Evolutionary conservation across 2,113 vertebrate genomes (phyloP), one percentile per base, ranked within the genome.

Genomic region (Pimephales promelas): DNA sequence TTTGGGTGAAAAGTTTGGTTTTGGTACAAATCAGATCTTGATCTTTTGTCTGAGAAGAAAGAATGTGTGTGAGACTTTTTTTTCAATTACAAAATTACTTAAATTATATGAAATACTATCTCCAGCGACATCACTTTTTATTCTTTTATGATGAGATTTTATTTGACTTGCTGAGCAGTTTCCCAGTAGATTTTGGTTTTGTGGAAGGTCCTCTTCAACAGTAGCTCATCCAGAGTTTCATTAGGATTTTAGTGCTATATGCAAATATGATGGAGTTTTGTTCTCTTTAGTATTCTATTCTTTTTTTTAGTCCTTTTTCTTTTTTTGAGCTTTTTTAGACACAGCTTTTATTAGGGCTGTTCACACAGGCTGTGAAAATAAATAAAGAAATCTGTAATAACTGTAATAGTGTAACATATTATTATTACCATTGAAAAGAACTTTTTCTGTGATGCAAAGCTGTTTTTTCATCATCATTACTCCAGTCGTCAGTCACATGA

Each of bases 11-110:
- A 49, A 22, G 36, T 68, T 77, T 68, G 8, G 24, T 7, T 47
- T 61, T 62, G 61, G 74, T 1, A n/a, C 43, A 82, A n/a, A 20
- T 64, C 72, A 52, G 79, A 85, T 54, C 54, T 28, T 5, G 5
- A 6, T 73, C 62, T 77, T 57, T 47, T 81, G 68, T 81, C 4
- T 66, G 31, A 49, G 10, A 62, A 6, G 34, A 57, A 59, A 22
- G 4, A 9, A 31, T 20, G 31, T 66, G 18, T 81, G 16, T 54
- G 54, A 57, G 18, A 40, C 9, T 31, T 8, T 18, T 16, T 49
- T 49, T 0, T n/a, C n/a, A n/a, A 28, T 28, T 7, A 62, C 26
- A 6, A 62, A 10, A 66, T 34, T 34, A 34, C 31, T 64, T 3
- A 66, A 34, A 66, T 66, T 20, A 20, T 64, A 16, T 22, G 20